Conservation (phyloP, 2,797 vertebrate species). For the Pteronotus mesoamericanus region DNA sequence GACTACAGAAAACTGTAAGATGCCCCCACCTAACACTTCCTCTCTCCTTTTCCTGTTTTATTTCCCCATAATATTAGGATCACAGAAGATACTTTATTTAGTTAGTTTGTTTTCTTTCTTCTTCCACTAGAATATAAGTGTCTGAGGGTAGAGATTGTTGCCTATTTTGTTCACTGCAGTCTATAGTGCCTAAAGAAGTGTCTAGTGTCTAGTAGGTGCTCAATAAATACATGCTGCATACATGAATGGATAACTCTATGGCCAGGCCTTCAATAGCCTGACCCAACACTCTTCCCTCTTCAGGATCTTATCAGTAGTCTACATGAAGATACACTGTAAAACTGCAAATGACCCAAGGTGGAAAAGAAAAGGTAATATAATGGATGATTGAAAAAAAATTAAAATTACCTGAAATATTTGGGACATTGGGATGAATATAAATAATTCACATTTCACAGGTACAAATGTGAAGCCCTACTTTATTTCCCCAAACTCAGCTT, state of each 20-base stretch:
- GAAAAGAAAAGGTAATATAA: neutral
- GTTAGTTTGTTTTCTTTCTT: neutral
- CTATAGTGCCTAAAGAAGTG: neutral
- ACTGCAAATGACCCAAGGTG: neutral
- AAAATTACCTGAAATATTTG: neutral
- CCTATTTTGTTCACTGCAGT: neutral
- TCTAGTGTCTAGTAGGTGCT: neutral
- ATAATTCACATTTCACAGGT: neutral
- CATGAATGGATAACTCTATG: neutral
- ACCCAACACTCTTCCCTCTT: neutral
- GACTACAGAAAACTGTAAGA: neutral
- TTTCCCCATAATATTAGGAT: neutral
- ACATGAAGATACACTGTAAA: neutral
- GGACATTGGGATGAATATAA: neutral
- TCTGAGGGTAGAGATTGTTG: neutral
- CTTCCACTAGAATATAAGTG: neutral
- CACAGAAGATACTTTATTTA: neutral
- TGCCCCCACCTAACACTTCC: too few relatives aligned
- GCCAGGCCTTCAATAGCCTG: neutral
- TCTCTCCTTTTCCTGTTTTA: neutral
- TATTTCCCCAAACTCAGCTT: neutral
- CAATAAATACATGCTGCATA: neutral
- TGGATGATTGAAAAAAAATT: neutral
- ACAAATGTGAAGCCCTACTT: neutral
- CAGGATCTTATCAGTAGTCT: neutral